Evolutionary conservation across 2,797 vertebrate genomes (phyloP).

Genomic region (Harpagifer antarcticus): DNA sequence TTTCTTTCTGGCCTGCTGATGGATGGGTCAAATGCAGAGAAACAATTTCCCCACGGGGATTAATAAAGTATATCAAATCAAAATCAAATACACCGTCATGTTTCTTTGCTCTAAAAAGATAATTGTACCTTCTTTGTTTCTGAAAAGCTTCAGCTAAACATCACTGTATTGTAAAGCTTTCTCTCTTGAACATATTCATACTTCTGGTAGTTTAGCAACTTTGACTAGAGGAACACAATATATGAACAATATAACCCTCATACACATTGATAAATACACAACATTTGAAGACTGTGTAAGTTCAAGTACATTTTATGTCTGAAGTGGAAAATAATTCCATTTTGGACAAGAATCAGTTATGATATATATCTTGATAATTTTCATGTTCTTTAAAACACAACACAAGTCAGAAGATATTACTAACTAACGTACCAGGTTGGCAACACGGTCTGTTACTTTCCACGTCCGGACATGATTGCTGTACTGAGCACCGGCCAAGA

Average conservation of each 20-base stretch:
- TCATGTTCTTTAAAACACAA: not conserved
- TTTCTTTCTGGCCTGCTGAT: too few species aligned
- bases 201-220: too few species aligned
- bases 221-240: not conserved
- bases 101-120: not conserved
- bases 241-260: not conserved
- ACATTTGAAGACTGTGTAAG: not conserved
- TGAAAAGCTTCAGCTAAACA: not conserved
- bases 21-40: too few species aligned
- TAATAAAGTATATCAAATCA: too few species aligned
- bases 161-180: not conserved
- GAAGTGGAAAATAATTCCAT: too few species aligned
- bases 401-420: not conserved
- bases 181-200: not conserved
- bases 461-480: conserved; percentile 82
- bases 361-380: not conserved
- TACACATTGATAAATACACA: not conserved
- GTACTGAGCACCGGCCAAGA: conserved; percentile 82
- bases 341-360: not conserved
- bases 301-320: not conserved
- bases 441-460: conserved; percentile 81
- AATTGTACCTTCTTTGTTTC: not conserved
- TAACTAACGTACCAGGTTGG: conserved; percentile 77
- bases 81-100: not conserved
- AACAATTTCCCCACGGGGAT: too few species aligned